Conservation (phyloP, 1,140 invertebrate genomes). For the Hypothenemus hampei region DNA sequence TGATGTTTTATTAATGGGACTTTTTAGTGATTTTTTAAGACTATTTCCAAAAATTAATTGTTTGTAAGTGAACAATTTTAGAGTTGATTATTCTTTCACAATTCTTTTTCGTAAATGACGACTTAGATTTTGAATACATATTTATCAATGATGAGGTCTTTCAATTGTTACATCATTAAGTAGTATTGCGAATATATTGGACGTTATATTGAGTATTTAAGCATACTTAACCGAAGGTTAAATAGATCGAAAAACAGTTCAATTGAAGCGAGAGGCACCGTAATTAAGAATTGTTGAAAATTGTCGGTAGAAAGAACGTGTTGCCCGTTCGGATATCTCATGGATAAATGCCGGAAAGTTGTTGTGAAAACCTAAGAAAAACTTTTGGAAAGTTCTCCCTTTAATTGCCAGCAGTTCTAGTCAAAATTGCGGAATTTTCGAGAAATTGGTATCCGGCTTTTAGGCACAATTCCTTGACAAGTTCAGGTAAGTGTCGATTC, state of each 20-base stretch:
- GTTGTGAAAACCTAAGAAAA: background rate
- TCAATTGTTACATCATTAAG: constrained; percentile 12
- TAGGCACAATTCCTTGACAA: constrained; percentile 13
- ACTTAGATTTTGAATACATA: no score
- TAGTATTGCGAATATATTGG: constrained; percentile 10
- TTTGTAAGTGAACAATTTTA: no score
- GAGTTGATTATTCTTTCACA: no score
- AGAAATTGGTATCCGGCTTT: constrained; percentile 18
- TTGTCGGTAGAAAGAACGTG: constrained; percentile 1
- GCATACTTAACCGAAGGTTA: constrained; percentile 24
- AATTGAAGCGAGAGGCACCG: constrained; percentile 11
- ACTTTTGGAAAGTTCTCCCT: background rate
- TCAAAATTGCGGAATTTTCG: constrained; percentile 28
- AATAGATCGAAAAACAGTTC: constrained; percentile 26
- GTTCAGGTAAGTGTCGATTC: constrained; percentile 23
- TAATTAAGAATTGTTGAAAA: constrained; percentile 8
- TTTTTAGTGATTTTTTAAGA: no score
- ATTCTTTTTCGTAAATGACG: no score
- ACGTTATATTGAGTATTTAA: constrained; percentile 20
- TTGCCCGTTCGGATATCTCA: no score
- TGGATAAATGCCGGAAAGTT: background rate
- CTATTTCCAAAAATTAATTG: no score
- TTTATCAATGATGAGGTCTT: no score
- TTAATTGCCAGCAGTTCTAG: background rate
- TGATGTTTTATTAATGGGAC: no score